phyloP scores from a whole-genome alignment of 2,888 invertebrate genomes.

The Pantelozetes paolii region DNA sequence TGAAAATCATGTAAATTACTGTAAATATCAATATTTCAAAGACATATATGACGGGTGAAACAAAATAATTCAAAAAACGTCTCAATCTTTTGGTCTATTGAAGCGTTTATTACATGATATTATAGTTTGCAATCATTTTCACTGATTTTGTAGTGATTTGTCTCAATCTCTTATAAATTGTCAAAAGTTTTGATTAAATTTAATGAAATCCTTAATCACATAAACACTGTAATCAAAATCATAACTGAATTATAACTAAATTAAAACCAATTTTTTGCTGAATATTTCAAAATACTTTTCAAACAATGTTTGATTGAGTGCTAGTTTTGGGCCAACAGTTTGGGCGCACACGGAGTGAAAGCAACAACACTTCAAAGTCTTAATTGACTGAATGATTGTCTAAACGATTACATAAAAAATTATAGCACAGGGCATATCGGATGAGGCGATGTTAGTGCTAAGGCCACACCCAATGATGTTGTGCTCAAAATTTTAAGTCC shows the following conservation, averaged over 20 bases:
- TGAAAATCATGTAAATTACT: slow-evolving; percentile 11
- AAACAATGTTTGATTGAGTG: slow-evolving; percentile 22
- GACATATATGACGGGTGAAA: too few relatives aligned
- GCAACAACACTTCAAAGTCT: slow-evolving; percentile 20
- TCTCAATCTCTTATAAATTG: slow-evolving; percentile 5
- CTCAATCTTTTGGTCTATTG: neutral
- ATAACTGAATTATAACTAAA: too few relatives aligned
- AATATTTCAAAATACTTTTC: neutral
- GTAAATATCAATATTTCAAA: slow-evolving; percentile 20
- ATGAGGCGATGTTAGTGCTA: neutral
- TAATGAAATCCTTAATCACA: neutral
- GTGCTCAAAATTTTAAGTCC: neutral
- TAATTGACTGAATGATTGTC: slow-evolving; percentile 24
- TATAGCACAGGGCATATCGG: neutral
- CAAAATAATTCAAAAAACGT: neutral
- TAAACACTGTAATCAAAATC: too few relatives aligned
- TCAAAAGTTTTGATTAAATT: neutral
- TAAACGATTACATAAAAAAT: slow-evolving; percentile 10
- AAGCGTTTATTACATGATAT: neutral
- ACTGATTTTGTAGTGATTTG: neutral
- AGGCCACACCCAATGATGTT: slow-evolving; percentile 16
- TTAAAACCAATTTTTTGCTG: too few relatives aligned
- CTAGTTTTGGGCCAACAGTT: neutral
- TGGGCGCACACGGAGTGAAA: slow-evolving; percentile 1
- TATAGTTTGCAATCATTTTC: neutral